Percentiles rank a stretch among this genome's conserved stretches.
phyloP scores from a whole-genome alignment of 2,797 vertebrate genomes.

The Hippocampus kuda region DNA sequence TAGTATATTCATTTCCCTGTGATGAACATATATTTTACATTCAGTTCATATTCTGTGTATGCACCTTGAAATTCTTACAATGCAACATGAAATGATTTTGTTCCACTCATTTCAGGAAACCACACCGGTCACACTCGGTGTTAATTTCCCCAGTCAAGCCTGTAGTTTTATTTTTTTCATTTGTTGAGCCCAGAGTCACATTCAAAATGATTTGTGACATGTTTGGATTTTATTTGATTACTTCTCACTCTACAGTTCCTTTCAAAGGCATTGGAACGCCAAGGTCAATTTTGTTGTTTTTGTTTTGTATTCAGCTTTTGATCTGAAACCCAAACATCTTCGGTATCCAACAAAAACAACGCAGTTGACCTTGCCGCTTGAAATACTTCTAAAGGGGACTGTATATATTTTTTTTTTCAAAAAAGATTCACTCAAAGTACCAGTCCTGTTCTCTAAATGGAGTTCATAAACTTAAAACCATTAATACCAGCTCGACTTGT shows the following conservation, averaged over 20 bases:
- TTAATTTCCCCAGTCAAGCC: neutral
- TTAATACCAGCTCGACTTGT: neutral
- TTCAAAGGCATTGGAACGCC: too few species aligned
- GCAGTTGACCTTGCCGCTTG: too few species aligned
- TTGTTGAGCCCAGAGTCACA: neutral
- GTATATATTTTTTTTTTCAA: neutral
- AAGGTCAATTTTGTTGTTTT: too few species aligned
- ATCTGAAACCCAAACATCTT: too few species aligned
- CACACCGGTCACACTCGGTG: neutral
- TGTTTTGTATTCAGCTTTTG: too few species aligned
- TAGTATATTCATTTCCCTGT: neutral
- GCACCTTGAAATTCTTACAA: neutral
- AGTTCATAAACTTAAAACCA: neutral
- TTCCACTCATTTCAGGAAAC: neutral
- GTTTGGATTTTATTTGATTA: neutral
- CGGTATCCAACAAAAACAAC: too few species aligned
- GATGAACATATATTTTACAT: neutral
- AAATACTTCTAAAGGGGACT: too few species aligned
- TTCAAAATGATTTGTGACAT: neutral
- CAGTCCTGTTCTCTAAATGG: neutral
- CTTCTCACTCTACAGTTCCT: too few species aligned
- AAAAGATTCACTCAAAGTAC: neutral
- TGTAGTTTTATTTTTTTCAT: neutral
- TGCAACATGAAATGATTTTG: conserved; percentile 1
- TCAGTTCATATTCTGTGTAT: neutral